A percentile compares a stretch with the other conserved stretches of the same genome.
phyloP scores from a whole-genome alignment of 2,888 invertebrate genomes.

The Drosophila parthenogenetica region DNA sequence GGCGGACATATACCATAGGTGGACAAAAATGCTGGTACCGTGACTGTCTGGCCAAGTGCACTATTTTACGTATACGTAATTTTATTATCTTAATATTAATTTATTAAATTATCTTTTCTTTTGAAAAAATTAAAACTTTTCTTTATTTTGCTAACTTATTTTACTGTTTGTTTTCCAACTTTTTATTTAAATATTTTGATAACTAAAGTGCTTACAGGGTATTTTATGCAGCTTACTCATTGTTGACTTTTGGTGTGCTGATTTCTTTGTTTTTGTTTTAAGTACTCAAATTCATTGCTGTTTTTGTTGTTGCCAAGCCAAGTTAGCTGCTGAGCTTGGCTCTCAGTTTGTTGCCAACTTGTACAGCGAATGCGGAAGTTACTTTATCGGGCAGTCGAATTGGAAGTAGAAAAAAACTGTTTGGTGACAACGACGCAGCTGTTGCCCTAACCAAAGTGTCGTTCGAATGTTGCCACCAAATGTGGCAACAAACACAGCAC shows the following conservation, averaged over 20 bases:
- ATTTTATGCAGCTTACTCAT: background rate
- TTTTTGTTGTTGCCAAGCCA: constrained; percentile 4
- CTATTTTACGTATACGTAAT: too few species aligned
- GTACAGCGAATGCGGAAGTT: constrained; percentile 36
- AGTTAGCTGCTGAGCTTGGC: background rate
- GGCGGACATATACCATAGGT: too few species aligned
- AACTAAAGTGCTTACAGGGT: constrained; percentile 2
- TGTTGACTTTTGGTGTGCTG: background rate
- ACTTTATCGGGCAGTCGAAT: constrained; percentile 19
- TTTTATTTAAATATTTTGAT: background rate
- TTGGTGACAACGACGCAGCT: constrained; percentile 5
- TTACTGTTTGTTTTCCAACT: background rate
- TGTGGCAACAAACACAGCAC: constrained; percentile 37
- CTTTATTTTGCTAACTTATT: background rate
- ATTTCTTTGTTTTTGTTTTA: constrained; percentile 4
- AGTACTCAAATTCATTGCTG: background rate
- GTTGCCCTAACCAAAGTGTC: constrained; percentile 9
- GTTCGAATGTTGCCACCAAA: constrained; percentile 10
- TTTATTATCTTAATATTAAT: too few species aligned
- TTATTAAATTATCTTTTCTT: too few species aligned
- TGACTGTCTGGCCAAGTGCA: too few species aligned
- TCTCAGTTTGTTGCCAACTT: constrained; percentile 9
- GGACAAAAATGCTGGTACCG: too few species aligned
- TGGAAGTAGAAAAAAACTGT: background rate
- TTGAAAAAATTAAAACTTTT: too few species aligned